Percentiles rank a stretch among this genome's conserved stretches.
Evolutionary conservation across 2,888 invertebrate species (phyloP).

Genomic region (Campoplex nolae): DNA sequence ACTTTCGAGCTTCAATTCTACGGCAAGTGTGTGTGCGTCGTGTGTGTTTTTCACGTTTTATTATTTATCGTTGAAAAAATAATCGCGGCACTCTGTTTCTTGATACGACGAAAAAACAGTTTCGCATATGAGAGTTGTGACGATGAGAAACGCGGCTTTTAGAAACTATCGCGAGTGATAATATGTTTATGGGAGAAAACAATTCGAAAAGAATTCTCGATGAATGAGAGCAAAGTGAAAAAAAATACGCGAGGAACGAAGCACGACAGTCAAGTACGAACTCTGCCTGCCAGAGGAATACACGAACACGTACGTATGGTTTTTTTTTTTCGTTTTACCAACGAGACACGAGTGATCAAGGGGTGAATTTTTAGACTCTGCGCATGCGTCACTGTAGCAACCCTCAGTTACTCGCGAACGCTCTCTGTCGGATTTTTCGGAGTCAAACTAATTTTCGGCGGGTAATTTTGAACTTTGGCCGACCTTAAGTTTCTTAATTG

Average conservation of each 20-base stretch:
- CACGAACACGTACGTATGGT: slow-evolving; percentile 13
- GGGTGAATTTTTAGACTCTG: slow-evolving; percentile 56
- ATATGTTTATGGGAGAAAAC: slow-evolving; percentile 10
- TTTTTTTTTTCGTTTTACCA: slow-evolving; percentile 41
- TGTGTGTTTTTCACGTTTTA: slow-evolving; percentile 7
- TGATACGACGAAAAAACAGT: not conserved
- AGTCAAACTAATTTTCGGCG: slow-evolving; percentile 43
- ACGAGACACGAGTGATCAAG: slow-evolving; percentile 34
- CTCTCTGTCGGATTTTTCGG: slow-evolving; percentile 18
- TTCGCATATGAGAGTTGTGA: too few species aligned
- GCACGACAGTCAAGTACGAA: slow-evolving; percentile 49
- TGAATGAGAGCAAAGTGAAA: slow-evolving; percentile 39
- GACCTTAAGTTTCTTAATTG: not conserved
- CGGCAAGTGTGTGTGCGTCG: slow-evolving; percentile 4
- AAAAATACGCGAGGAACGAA: slow-evolving; percentile 55
- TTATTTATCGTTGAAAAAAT: slow-evolving; percentile 14
- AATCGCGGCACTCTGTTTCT: slow-evolving; percentile 12
- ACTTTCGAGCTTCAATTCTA: slow-evolving; percentile 6
- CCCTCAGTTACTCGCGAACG: slow-evolving; percentile 36
- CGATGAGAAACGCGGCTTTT: not conserved
- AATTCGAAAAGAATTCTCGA: slow-evolving; percentile 40
- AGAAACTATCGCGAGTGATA: not conserved
- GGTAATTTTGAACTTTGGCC: slow-evolving; percentile 34
- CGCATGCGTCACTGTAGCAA: slow-evolving; percentile 68
- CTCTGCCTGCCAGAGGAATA: slow-evolving; percentile 66